These are phyloP conservation scores for Lasaia peninsularis DNA, from an alignment of 1,140 invertebrate genomes.

Conservation along the genomic window DNA sequence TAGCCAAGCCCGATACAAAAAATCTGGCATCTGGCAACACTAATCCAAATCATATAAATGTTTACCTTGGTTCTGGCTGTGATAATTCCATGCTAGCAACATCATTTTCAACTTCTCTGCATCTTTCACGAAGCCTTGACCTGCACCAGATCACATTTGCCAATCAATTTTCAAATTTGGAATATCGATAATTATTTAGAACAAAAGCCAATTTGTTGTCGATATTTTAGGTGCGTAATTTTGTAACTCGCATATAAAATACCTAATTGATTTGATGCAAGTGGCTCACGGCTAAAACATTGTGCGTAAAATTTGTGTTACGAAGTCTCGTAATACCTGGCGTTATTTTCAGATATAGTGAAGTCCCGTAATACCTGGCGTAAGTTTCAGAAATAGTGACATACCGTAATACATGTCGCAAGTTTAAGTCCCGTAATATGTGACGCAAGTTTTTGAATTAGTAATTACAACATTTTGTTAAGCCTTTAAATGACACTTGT, in stretches of 20 bases:
- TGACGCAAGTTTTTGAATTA: too few relatives aligned
- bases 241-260: slow-evolving; percentile 38
- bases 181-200: slow-evolving; percentile 23
- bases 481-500: too few relatives aligned
- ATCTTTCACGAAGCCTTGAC: slow-evolving; percentile 84
- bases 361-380: too few relatives aligned
- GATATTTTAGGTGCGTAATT: slow-evolving; percentile 17
- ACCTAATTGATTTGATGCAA: slow-evolving; percentile 73
- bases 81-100: slow-evolving; percentile 90
- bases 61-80: slow-evolving; percentile 83
- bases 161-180: slow-evolving; percentile 61
- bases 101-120: slow-evolving; percentile 90
- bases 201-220: slow-evolving; percentile 50
- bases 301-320: not conserved
- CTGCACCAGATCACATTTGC: slow-evolving; percentile 74
- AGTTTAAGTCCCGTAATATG: too few relatives aligned
- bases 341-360: too few relatives aligned
- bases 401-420: too few relatives aligned
- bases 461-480: too few relatives aligned
- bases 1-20: not conserved
- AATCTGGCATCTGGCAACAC: not conserved
- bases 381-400: too few relatives aligned
- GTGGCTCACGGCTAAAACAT: slow-evolving; percentile 38
- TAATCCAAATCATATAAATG: slow-evolving; percentile 25
- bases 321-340: too few relatives aligned